Evolutionary conservation across 2,888 invertebrate species (phyloP).

Genomic region (Cotesia congregata): DNA sequence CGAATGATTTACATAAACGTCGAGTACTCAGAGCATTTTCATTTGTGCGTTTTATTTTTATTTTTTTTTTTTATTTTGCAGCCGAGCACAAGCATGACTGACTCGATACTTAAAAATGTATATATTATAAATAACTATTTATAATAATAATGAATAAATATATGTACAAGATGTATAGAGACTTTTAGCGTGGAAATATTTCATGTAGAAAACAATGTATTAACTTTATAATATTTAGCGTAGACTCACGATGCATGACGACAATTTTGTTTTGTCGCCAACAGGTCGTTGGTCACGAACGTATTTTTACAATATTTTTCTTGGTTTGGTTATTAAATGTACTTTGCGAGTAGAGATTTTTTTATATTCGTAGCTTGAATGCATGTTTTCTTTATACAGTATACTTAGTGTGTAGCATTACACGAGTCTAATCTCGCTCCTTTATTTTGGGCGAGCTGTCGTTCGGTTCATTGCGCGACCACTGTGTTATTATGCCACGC

Average conservation of each 20-base stretch:
- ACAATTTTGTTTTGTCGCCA: constrained; percentile 66
- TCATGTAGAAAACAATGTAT: constrained; percentile 66
- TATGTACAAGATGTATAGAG: neutral
- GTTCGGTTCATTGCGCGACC: constrained; percentile 13
- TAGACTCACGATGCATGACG: constrained; percentile 45
- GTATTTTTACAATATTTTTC: constrained; percentile 47
- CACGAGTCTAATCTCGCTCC: neutral
- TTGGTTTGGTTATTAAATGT: neutral
- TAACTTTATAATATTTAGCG: constrained; percentile 57
- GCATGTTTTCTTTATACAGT: neutral
- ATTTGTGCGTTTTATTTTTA: constrained; percentile 8
- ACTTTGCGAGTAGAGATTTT: neutral
- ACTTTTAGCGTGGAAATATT: constrained; percentile 1
- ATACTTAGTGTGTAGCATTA: no score
- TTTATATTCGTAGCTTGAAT: constrained; percentile 16
- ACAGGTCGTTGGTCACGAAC: constrained; percentile 52
- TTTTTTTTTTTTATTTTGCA: neutral
- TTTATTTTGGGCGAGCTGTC: constrained; percentile 1
- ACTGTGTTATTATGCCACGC: neutral
- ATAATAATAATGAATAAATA: neutral
- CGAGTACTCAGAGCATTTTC: neutral
- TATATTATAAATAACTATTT: constrained; percentile 9
- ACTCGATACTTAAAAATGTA: constrained; percentile 13
- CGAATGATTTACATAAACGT: constrained; percentile 13
- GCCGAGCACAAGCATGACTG: neutral